Conservation (phyloP, 2,797 vertebrate species). For the Cercopithecus diana region DNA sequence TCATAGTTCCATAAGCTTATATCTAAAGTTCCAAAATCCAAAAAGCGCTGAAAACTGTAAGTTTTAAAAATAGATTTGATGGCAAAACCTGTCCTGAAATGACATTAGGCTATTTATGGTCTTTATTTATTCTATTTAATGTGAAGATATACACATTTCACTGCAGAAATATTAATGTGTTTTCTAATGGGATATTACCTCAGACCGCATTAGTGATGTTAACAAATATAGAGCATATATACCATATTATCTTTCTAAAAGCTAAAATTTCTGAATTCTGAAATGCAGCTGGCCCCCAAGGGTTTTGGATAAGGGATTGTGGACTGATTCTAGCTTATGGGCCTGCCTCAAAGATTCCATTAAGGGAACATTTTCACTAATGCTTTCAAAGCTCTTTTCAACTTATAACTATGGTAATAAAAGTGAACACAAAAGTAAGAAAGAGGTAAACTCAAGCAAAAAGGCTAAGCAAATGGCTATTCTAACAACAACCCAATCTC, state of each 20-base stretch:
- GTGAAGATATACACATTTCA: constrained; percentile 20
- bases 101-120: neutral
- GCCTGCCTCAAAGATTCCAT: constrained; percentile 47
- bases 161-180: constrained; percentile 39
- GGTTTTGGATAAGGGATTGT: constrained; percentile 43
- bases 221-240: constrained; percentile 33
- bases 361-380: constrained; percentile 59
- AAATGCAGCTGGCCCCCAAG: constrained; percentile 31
- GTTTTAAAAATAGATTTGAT: constrained; percentile 12
- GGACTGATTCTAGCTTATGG: constrained; percentile 31
- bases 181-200: constrained; percentile 30
- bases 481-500: neutral
- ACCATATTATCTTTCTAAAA: constrained; percentile 51
- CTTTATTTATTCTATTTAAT: constrained; percentile 31
- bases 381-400: constrained; percentile 56
- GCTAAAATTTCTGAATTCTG: constrained; percentile 49
- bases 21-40: neutral
- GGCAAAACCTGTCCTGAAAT: constrained; percentile 42
- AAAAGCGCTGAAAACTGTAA: neutral
- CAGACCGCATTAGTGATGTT: constrained; percentile 33
- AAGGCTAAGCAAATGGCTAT: neutral
- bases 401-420: constrained; percentile 48
- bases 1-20: neutral
- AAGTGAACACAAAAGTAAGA: constrained; percentile 38
- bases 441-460: constrained; percentile 11